A percentile compares a stretch with the other conserved stretches of the same genome.
Conservation (phyloP, 2,888 invertebrate genomes). For the Rhagonycha lutea region DNA sequence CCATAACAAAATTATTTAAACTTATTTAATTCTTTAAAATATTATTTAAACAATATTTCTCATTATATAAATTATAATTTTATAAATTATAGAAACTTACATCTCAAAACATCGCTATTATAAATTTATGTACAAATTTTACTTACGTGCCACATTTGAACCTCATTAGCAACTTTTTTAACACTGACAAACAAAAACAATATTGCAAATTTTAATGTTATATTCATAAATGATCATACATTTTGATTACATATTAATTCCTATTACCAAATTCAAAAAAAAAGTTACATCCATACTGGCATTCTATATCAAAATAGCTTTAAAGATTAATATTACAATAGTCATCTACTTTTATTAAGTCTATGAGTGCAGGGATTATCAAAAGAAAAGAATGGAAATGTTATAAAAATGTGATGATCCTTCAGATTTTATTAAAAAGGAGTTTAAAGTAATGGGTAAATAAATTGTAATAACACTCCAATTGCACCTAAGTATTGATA, state of each 20-base stretch:
- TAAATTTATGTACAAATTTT: slow-evolving; percentile 23
- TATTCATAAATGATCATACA: slow-evolving; percentile 25
- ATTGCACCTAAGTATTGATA: slow-evolving; percentile 13
- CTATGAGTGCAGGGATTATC: slow-evolving; percentile 20
- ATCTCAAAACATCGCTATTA: slow-evolving; percentile 10
- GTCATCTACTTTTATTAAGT: slow-evolving; percentile 28
- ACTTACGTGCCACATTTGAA: slow-evolving; percentile 13
- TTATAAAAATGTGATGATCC: slow-evolving; percentile 1
- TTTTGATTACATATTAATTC: slow-evolving; percentile 23
- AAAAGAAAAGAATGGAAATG: slow-evolving; percentile 1
- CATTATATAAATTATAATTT: neutral
- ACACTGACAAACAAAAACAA: slow-evolving; percentile 9
- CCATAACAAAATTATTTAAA: neutral
- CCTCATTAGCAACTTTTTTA: neutral
- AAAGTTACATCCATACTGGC: slow-evolving; percentile 25
- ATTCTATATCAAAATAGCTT: slow-evolving; percentile 29
- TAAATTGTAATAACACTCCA: slow-evolving; percentile 14
- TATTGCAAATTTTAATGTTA: slow-evolving; percentile 17
- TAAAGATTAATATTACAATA: slow-evolving; percentile 22
- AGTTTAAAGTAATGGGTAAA: neutral
- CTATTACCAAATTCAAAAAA: slow-evolving; percentile 20
- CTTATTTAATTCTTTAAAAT: neutral
- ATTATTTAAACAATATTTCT: neutral
- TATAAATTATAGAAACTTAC: neutral
- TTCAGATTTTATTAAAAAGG: neutral